phyloP scores from a whole-genome alignment of 2,113 vertebrate species.

The Epinephelus cyanopodus region DNA sequence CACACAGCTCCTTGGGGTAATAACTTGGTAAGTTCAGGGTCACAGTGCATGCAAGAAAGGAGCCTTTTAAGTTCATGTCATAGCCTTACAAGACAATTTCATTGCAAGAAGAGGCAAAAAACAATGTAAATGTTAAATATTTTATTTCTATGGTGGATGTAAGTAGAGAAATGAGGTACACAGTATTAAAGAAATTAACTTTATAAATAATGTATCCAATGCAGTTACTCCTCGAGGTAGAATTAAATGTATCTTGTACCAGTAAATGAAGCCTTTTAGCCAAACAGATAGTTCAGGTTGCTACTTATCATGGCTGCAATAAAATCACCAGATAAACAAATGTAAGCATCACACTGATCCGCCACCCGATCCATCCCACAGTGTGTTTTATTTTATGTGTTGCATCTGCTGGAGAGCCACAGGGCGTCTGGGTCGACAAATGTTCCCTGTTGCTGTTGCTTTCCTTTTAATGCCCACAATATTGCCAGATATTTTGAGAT shows the following conservation, averaged over 20 bases:
- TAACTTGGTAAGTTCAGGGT: too few relatives aligned
- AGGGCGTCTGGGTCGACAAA: slow-evolving; percentile 20
- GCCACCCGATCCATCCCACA: background rate
- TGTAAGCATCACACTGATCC: slow-evolving; percentile 3
- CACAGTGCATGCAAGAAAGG: too few relatives aligned
- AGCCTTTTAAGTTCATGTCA: background rate
- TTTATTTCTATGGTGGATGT: background rate
- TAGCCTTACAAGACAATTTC: background rate
- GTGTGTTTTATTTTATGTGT: slow-evolving; percentile 9
- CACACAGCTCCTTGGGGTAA: too few relatives aligned
- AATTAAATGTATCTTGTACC: too few relatives aligned
- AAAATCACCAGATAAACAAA: slow-evolving; percentile 30
- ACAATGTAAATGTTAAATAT: background rate
- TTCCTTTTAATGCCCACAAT: slow-evolving; percentile 33
- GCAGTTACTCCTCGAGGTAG: background rate
- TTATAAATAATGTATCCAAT: background rate
- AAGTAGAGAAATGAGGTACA: too few relatives aligned
- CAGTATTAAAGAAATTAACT: background rate
- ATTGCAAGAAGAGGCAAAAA: background rate
- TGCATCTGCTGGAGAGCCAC: slow-evolving; percentile 23
- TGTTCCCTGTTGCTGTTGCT: slow-evolving; percentile 17
- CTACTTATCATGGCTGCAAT: background rate
- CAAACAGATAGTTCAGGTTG: background rate
- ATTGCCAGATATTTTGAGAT: slow-evolving; percentile 21
- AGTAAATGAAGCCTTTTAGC: background rate